Evolutionary conservation across 2,888 invertebrate genomes (phyloP), one percentile per base, ranked within the genome.

Genomic region (Scaptomyza caliginosa): DNA sequence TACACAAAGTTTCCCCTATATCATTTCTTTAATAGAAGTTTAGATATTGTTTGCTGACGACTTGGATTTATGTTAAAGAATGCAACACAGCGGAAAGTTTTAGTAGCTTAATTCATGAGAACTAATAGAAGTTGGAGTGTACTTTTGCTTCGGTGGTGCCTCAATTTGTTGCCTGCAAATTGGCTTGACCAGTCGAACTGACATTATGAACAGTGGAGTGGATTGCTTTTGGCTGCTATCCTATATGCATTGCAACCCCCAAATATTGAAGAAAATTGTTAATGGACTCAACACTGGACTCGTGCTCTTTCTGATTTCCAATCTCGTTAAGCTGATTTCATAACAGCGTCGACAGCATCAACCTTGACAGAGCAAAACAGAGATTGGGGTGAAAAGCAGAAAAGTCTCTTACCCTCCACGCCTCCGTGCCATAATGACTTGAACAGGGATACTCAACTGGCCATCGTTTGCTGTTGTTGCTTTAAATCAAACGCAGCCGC

Each of bases 251-350:
- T 75, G 50, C 73, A 66, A 66, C 77, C 73, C 58, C 46, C 56
- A 30, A 21, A 40, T 11, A 23, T 21, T 8, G 23, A 24, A 34
- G 51, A 26, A 34, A 50, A 36, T 45, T 71, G 52, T 64, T 72
- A 70, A 59, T 72, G 65, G 45, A 54, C 57, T 21, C 39, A 24
- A n/a, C 49, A 51, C 10, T 57, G 48, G 39, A 49, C 24, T 51
- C 45, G 21, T 45, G 38, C 43, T 38, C 42, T 39, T 66, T 77
- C 70, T 77, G 80, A 86, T 81, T 81, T 86, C 66, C 85, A 81
- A 81, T 81, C 87, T 81, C 66, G 80, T 81, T 81, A 81, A 86
- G 80, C 80, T 81, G 87, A 86, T 86, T 81, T 81, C 87, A 81
- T 81, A 81, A 81, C 66, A 74, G 80, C 77, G 67, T 59, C 62